Base-by-base conservation (phyloP, 2,797 vertebrate species). In the Erpetoichthys calabaricus region DNA sequence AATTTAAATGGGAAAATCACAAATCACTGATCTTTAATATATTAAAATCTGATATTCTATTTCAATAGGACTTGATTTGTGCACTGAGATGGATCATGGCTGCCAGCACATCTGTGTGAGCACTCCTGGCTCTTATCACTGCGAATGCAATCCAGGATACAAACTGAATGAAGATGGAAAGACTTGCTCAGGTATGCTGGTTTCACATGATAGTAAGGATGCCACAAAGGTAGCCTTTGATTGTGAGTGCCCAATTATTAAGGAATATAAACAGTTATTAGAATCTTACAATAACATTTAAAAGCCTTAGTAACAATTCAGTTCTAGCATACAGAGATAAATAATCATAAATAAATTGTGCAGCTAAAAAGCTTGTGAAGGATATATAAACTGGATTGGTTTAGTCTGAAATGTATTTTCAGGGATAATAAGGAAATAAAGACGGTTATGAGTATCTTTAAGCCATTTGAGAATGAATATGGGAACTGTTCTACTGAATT, bases 91-190 rank as follows among this genome's bases (percentile, higher is more conserved):
- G 7, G 76, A 80, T 5, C 94, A 94, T 0, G 87, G 90, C 69
- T 99, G 95, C 65, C 88, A 96, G 66, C 94, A 98, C 62, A 80
- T 81, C 66, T 98, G 94, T 46, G 61, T 97, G 69, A 96, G 81
- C 47, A 76, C 79, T 4, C 82, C 81, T 0, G 80, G 83, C 56
- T 89, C 88, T 4, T 97, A 81, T 79, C 82, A 82, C 64, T 98
- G 93, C 5, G 74, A 86, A 51, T 99, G 96, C 71, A 82, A 88
- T 67, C 81, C 80, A 0, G 91, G 91, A 52, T 90, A 90, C 80
- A 82, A 71, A 2, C 87, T 99, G 53, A 87, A 89, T 0, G 4
- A 64, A 0, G 91, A 98, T 0, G 77, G 82, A 61, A 98, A 85
- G 73, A 94, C 86, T 3, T 97, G 94, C 57, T 63, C 83, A 76